These are phyloP conservation scores for Pollenia labialis DNA, from an alignment of 2,888 invertebrate species.

Conservation along the genomic window DNA sequence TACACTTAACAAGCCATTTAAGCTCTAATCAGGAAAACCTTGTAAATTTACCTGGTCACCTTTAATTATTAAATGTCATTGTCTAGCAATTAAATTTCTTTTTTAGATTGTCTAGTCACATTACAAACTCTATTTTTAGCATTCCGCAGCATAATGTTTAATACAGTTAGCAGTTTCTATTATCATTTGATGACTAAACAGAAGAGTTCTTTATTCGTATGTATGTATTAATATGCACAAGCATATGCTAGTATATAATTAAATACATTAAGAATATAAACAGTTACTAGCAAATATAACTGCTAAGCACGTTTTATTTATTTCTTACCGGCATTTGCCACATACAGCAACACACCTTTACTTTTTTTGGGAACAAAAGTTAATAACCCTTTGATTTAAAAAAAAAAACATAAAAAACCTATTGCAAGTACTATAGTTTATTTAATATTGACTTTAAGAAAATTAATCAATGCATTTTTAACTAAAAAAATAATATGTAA, in stretches of 20 bases:
- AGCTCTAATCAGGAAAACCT: neutral
- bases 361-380: slow-evolving; percentile 56
- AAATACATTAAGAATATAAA: slow-evolving; percentile 1
- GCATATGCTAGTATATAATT: neutral
- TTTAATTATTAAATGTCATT: neutral
- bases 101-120: neutral
- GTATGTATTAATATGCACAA: neutral
- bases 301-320: slow-evolving; percentile 10
- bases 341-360: slow-evolving; percentile 46
- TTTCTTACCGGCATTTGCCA: slow-evolving; percentile 36
- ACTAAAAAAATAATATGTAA: slow-evolving; percentile 15
- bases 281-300: neutral
- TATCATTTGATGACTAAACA: neutral
- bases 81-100: neutral
- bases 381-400: slow-evolving; percentile 61
- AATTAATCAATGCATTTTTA: slow-evolving; percentile 61
- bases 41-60: neutral
- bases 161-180: slow-evolving; percentile 6
- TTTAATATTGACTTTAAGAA: slow-evolving; percentile 26
- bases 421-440: slow-evolving; percentile 2
- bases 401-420: slow-evolving; percentile 2
- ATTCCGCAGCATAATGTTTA: neutral
- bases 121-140: neutral
- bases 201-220: neutral
- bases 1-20: no score